A percentile compares a stretch with the other conserved stretches of the same genome.
Conservation (phyloP, 1,140 invertebrate genomes). For the Manduca sexta region DNA sequence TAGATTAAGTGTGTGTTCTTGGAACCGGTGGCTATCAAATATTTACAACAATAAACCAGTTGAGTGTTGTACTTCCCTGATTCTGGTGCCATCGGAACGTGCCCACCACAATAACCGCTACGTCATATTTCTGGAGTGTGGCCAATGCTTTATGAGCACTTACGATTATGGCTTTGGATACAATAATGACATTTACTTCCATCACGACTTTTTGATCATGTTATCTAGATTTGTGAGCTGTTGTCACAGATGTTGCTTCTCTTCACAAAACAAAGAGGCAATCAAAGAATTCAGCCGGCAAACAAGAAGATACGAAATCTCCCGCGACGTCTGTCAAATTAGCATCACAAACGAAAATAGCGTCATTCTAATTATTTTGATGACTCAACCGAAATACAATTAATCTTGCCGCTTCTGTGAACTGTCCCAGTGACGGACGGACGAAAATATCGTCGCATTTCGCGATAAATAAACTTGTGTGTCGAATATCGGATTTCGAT, state of each 20-base stretch:
- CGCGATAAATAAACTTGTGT: constrained; percentile 65
- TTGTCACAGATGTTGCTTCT: constrained; percentile 16
- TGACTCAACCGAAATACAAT: constrained; percentile 72
- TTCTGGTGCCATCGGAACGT: constrained; percentile 33
- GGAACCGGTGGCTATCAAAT: constrained; percentile 65
- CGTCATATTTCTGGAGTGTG: constrained; percentile 47
- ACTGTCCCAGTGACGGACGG: constrained; percentile 69
- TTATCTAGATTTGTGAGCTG: background rate
- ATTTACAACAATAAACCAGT: constrained; percentile 63
- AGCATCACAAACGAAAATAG: constrained; percentile 70
- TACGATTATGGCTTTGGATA: constrained; percentile 25
- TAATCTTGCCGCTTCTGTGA: constrained; percentile 71
- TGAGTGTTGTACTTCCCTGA: constrained; percentile 40
- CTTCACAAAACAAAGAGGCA: constrained; percentile 46
- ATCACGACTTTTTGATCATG: constrained; percentile 6
- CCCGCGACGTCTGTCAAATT: constrained; percentile 72
- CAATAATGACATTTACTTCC: constrained; percentile 25
- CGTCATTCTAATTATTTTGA: constrained; percentile 74
- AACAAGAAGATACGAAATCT: constrained; percentile 63
- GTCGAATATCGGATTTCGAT: constrained; percentile 70
- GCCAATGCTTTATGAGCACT: constrained; percentile 54
- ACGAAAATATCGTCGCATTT: constrained; percentile 69
- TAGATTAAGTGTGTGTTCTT: constrained; percentile 58
- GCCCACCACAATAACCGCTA: constrained; percentile 33
- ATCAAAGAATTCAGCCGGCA: constrained; percentile 56